Evolutionary conservation across 2,113 vertebrate species (phyloP), one percentile per base, ranked within the genome.

Genomic region (Oncorhynchus nerka): DNA sequence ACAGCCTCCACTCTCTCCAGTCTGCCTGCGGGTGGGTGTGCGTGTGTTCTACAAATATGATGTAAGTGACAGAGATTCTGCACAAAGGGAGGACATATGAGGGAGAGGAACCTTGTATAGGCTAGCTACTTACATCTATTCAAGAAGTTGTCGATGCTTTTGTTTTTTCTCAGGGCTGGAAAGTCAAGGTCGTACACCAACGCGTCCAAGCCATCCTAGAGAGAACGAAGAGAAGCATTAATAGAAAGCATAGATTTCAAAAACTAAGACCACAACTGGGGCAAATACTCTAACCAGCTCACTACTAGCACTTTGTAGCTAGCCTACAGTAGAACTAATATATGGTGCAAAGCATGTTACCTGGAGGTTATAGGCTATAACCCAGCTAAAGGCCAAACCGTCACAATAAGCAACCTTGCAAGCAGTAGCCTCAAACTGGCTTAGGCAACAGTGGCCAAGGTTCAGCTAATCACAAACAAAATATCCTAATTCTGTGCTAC

Each of bases 121-220:
- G 34, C 2, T 32, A 48, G 39, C 89, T 94, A 97, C 98, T 99
- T 95, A 99, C 97, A 99, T 96, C 97, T 95, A 93, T 96, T 99
- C 92, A 99, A 94, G 90, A 99, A 99, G 94, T 97, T 99, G 94
- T 99, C 98, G 87, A 99, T 98, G 88, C 98, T 99, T 93, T 99
- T 99, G 93, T 99, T 99, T 94, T 99, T 99, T 92, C 98, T 95
- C 92, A 99, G 93, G 83, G 98, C 98, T 71, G 98, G 98, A 87
- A 99, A 99, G 94, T 99, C 97, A 89, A 99, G 95, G 92, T 99
- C 98, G 87, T 99, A 98, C 64, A 99, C 97, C 92, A 99, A 92
- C 75, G 98, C 97, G 84, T 99, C 97, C 93, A 99, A 93, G 89
- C 98, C 96, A 89, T 99, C 98, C 98, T 99, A 83, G 75, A 75